phyloP scores from a whole-genome alignment of 2,888 invertebrate species.

The Oscheius sp. region DNA sequence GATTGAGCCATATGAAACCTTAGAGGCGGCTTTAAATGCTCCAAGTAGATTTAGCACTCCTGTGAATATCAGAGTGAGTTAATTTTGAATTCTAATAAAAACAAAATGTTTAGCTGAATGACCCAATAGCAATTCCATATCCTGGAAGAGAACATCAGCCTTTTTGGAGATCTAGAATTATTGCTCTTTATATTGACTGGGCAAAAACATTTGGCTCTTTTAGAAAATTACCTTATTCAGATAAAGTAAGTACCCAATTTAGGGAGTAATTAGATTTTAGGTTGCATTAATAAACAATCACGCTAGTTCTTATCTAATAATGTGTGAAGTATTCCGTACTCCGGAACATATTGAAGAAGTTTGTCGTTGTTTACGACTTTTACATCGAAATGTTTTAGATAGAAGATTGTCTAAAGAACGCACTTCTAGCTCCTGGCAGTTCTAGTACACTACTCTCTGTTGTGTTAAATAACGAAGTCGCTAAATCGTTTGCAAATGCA shows the following conservation, averaged over 20 bases:
- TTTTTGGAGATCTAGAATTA: slow-evolving; percentile 67
- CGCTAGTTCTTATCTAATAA: slow-evolving; percentile 68
- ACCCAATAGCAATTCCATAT: slow-evolving; percentile 58
- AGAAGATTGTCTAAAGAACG: slow-evolving; percentile 16
- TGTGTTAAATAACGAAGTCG: slow-evolving; percentile 25
- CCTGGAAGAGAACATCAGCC: slow-evolving; percentile 62
- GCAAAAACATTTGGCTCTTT: slow-evolving; percentile 67
- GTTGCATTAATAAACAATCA: slow-evolving; percentile 68
- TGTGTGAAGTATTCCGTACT: slow-evolving; percentile 69
- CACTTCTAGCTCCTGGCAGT: not conserved
- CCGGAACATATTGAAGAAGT: slow-evolving; percentile 59
- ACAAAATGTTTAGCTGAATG: slow-evolving; percentile 55
- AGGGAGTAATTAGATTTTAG: no score
- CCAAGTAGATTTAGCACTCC: slow-evolving; percentile 61
- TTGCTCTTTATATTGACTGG: slow-evolving; percentile 69
- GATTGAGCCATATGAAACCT: slow-evolving; percentile 56
- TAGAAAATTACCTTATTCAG: slow-evolving; percentile 65
- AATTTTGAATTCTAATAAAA: not conserved
- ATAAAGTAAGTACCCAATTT: slow-evolving; percentile 56
- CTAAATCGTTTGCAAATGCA: slow-evolving; percentile 19
- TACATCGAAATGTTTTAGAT: not conserved
- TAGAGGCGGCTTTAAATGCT: slow-evolving; percentile 64
- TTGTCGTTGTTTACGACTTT: not conserved
- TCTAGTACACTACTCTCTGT: slow-evolving; percentile 21
- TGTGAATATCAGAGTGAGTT: slow-evolving; percentile 58